Base-by-base conservation (phyloP, 2,797 vertebrate species). In the Tragopan temminckii region DNA sequence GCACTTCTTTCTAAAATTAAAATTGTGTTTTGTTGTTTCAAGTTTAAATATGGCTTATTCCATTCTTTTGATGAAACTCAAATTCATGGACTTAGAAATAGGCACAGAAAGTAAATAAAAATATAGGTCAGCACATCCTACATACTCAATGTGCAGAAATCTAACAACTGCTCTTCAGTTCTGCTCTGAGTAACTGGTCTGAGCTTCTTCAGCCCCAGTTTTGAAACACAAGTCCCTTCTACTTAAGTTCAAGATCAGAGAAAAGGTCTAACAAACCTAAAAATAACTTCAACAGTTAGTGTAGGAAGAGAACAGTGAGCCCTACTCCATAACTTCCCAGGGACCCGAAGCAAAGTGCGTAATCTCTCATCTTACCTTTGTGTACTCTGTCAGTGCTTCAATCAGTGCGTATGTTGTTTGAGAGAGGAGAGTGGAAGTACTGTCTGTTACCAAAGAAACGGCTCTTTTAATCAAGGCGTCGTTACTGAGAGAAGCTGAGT, bases 401-500 rank as follows among this genome's bases (percentile, higher is more conserved):
- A 99, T 98, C 66, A 99, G 77, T 0, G 99, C 99, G 2, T 99
- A 98, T 0, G 99, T 99, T 66, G 98, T 98, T 95, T 99, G 99
- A 42, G 99, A 99, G 84, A 99, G 98, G 84, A 99, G 99, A 4
- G 98, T 99, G 69, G 98, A 98, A 10, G 99, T 99, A 48, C 99
- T 99, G 92, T 99, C 99, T 11, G 99, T 99, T 11, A 98, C 99
- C 97, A 99, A 66, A 48, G 99, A 99, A 38, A 99, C 98, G 0
- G 99, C 99, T 87, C 99, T 98, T 75, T 94, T 98, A 97, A 99
- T 98, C 72, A 99, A 93, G 15, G 98, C 98, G 13, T 99, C 99
- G 0, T 99, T 99, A 57, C 99, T 98, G 35, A 99, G 99, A 82
- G 97, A 97, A 31, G 50, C 36, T 0, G 98, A 89, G 66, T 98